Conservation (phyloP, 2,113 vertebrate genomes). For the Sclerurus mexicanus region DNA sequence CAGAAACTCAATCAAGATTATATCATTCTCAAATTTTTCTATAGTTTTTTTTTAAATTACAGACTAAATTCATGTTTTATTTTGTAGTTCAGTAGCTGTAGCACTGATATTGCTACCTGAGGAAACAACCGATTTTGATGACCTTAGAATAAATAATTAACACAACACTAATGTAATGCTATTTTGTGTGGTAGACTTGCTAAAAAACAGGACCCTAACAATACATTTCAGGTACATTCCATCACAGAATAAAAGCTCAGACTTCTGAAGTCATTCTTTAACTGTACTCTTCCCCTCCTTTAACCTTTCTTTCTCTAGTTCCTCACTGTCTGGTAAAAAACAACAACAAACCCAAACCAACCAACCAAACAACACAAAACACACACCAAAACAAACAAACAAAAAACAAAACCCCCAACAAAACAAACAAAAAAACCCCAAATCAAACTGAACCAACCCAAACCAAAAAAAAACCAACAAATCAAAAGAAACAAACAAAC, state of each 20-base stretch:
- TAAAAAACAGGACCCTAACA: neutral
- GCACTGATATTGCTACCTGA: neutral
- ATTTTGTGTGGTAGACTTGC: neutral
- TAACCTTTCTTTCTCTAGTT: neutral
- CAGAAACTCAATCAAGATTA: neutral
- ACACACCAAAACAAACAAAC: neutral
- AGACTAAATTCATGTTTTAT: neutral
- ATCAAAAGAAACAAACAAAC: neutral
- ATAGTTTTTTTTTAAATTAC: neutral
- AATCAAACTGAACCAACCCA: no score
- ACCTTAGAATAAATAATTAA: neutral
- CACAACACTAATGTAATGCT: fast-evolving
- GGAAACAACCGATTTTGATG: fast-evolving
- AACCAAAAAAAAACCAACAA: neutral
- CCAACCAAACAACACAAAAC: neutral
- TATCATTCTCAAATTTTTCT: neutral
- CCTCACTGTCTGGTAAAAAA: neutral
- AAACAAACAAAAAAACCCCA: no score
- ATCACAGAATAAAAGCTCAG: neutral
- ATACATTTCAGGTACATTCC: neutral
- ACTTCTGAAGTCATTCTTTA: neutral
- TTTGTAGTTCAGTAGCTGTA: neutral
- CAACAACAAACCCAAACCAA: neutral
- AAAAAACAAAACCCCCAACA: no score
- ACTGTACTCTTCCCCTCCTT: neutral